Evolutionary conservation across 1,140 invertebrate genomes (phyloP).

Genomic region (Drosophila leontia): DNA sequence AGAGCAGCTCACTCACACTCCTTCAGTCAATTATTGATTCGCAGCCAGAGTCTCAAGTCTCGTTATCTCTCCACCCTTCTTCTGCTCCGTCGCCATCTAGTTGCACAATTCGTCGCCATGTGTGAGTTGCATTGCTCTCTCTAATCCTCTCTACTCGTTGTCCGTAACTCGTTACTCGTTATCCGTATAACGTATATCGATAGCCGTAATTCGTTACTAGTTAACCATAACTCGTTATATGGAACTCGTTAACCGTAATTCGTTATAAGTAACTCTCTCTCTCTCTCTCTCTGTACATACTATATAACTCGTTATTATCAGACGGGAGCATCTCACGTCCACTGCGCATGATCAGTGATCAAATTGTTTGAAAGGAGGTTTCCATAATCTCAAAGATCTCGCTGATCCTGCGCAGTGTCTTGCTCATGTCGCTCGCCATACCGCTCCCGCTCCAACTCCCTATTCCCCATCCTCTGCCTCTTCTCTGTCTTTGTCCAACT

Average conservation of each 20-base stretch:
- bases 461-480: background rate
- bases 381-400: background rate
- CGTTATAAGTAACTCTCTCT: conserved; percentile 8
- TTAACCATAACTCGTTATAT: conserved; percentile 8
- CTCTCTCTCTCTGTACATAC: background rate
- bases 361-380: background rate
- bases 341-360: conserved; percentile 26
- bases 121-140: conserved; percentile 71
- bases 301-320: conserved; percentile 11
- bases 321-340: background rate
- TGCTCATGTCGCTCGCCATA: conserved; percentile 11
- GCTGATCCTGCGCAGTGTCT: conserved; percentile 33
- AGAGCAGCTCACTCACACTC: conserved; percentile 40
- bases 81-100: conserved; percentile 57
- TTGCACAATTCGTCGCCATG: conserved; percentile 81
- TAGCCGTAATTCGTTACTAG: conserved; percentile 21
- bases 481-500: conserved; percentile 27
- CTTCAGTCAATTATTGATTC: conserved; percentile 30
- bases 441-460: background rate
- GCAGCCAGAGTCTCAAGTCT: conserved; percentile 28
- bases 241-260: conserved; percentile 11
- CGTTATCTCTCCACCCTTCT: conserved; percentile 21
- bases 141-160: conserved; percentile 34
- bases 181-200: conserved; percentile 9
- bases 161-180: conserved; percentile 20